Evolutionary conservation across 2,113 vertebrate species (phyloP).

Genomic region (Symphodus melops): DNA sequence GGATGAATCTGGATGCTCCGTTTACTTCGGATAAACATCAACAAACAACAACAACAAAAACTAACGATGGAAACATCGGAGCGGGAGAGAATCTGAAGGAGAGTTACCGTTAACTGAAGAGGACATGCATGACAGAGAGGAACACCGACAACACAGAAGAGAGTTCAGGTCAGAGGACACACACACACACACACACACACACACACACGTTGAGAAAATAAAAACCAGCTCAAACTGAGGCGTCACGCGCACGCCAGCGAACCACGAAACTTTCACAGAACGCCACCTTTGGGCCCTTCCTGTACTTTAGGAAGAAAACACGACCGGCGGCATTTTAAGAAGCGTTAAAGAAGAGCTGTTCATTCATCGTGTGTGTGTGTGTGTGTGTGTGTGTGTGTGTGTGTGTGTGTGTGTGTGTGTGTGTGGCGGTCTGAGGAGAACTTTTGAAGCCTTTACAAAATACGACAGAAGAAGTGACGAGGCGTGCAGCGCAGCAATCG

Average conservation of each 20-base stretch:
- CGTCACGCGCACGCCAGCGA: neutral
- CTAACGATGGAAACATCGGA: conserved; percentile 33
- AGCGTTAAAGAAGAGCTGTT: too few species aligned
- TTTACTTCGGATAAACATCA: conserved; percentile 46
- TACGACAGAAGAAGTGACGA: too few species aligned
- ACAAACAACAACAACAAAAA: conserved; percentile 26
- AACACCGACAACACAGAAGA: conserved; percentile 70
- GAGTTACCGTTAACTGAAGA: conserved; percentile 87
- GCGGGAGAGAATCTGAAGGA: conserved; percentile 67
- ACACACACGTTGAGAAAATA: neutral
- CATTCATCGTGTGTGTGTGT: too few species aligned
- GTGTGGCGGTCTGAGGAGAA: too few species aligned
- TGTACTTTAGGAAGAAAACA: too few species aligned
- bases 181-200: conserved; percentile 1
- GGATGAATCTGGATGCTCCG: conserved; percentile 39
- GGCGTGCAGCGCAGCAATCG: too few species aligned
- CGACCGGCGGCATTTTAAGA: too few species aligned
- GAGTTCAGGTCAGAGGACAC: conserved; percentile 67
- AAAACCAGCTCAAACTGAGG: neutral
- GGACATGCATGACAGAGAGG: conserved; percentile 79
- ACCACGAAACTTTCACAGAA: neutral
- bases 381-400: too few species aligned
- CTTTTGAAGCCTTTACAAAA: too few species aligned
- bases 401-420: too few species aligned
- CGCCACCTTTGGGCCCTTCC: too few species aligned